Evolutionary conservation across 1,140 invertebrate genomes (phyloP), one percentile per base, ranked within the genome.

Genomic region (Panagrolaimus sp.): DNA sequence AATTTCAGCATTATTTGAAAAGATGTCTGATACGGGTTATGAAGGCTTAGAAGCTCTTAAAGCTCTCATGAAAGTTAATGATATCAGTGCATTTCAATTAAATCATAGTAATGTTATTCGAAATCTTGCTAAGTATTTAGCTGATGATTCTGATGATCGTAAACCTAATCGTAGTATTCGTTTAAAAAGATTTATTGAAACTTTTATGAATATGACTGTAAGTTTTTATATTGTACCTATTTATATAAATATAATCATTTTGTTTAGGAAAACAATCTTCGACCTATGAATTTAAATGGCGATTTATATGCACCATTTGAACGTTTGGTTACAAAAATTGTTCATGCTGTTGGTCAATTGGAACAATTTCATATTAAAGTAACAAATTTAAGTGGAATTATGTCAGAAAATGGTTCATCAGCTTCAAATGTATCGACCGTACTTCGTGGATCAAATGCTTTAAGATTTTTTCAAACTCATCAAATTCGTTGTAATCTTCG

Each of bases 281-380:
- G 75, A 20, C 75, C 69, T 1, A 62, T 51, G 9, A 67, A 51
- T 45, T 16, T 66, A 73, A 16, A 44, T 67, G 16, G 78, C 20
- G 67, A 66, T 14, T 46, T 20, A 14, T 72, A 67, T 51, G 23
- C 87, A n/a, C 87, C 89, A 57, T 89, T 97, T 79, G 87, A 88
- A 43, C 89, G 90, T 61, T 87, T 98, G 31, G 91, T 97, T 61
- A 86, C 87, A 44, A 98, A 97, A 86, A 85, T 98, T 13, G 92
- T 93, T 84, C 92, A 92, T 67, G 97, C 94, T 85, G 89, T 98
- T 45, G 93, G 93, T 43, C 95, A 98, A 82, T 84, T 98, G 75
- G 96, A 99, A 86, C 96, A 98, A 85, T 97, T 98, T 83, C 92
- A 92, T 20, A 93, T 98, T 9, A 93, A 95, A 84, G 92, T 98